phyloP scores from a whole-genome alignment of 2,113 vertebrate genomes.

The Eonycteris spelaea region DNA sequence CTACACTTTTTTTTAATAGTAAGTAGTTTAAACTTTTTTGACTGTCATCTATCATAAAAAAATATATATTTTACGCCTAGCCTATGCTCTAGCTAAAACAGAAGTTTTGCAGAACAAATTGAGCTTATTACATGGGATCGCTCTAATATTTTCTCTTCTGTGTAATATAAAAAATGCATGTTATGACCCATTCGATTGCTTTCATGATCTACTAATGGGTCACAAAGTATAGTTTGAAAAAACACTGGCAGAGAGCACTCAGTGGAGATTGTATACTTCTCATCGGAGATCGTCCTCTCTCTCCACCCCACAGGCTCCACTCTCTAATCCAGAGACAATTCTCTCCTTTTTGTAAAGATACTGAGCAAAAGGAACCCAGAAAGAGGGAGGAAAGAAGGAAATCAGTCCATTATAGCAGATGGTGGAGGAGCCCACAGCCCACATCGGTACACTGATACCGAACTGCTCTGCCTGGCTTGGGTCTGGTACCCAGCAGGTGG shows the following conservation, averaged over 20 bases:
- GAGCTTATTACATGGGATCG: not conserved
- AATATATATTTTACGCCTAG: not conserved
- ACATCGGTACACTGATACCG: too few relatives aligned
- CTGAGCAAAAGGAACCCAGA: not conserved
- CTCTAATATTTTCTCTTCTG: not conserved
- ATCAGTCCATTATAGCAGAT: not conserved
- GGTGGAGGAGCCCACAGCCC: not conserved
- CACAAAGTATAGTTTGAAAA: not conserved
- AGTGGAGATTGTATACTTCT: not conserved
- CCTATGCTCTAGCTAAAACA: not conserved
- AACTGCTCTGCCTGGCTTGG: too few relatives aligned
- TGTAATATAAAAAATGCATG: not conserved
- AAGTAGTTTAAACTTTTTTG: not conserved
- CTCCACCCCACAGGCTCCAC: too few relatives aligned
- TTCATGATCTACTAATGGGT: not conserved
- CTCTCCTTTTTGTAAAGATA: not conserved
- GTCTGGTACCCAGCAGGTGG: accelerated
- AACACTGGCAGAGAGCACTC: not conserved
- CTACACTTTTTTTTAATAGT: not conserved
- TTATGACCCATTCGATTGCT: not conserved
- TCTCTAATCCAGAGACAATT: not conserved
- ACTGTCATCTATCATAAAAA: not conserved
- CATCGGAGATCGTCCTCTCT: not conserved
- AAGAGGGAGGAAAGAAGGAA: not conserved
- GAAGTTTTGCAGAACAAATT: not conserved